Evolutionary conservation across 2,888 invertebrate genomes (phyloP), one percentile per base, ranked within the genome.

Genomic region (Mythimna loreyi): DNA sequence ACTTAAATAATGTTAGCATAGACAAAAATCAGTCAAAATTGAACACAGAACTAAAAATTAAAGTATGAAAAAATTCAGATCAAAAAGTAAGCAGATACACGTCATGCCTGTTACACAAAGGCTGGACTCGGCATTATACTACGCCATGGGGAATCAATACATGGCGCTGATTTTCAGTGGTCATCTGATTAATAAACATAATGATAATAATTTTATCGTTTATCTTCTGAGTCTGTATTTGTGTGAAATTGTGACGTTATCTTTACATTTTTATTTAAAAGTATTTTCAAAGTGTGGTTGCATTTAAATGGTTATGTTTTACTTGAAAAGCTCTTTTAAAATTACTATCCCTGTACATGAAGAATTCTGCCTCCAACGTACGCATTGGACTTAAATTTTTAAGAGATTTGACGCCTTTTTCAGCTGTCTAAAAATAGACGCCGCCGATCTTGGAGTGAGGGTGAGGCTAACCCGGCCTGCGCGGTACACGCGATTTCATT

Each of bases 341-440:
- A 45, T 49, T 64, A 58, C 45, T 49, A 30, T 23, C 16, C 36
- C 63, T 30, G 58, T 69, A 67, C 71, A 79, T 67, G 67, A 74
- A 50, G 53, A 59, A 80, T 50, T 25, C 55, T 49, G 28, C 52
- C 43, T 25, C 59, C 19, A 36, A 47, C 50, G 59, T 67, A 72
- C 78, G 62, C 63, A 66, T 50, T 64, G 74, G 72, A 72, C 72
- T 78, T 81, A 77, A 78, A 69, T 81, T 87, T 84, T 84, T 74
- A 76, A 81, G 68, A 78, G 75, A 78, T 78, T 83, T 82, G 82
- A 83, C 78, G 85, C 83, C 85, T 84, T 87, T 89, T 89, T 83
- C 86, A 87, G 86, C 85, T 81, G 65, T 85, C 90, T 90, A 90
- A 88, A 90, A 89, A 90, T 90, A 90, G 90, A 86, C 64, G 28